Evolutionary conservation across 2,888 invertebrate genomes (phyloP), one percentile per base, ranked within the genome.

Genomic region (Lucinisca nassula): DNA sequence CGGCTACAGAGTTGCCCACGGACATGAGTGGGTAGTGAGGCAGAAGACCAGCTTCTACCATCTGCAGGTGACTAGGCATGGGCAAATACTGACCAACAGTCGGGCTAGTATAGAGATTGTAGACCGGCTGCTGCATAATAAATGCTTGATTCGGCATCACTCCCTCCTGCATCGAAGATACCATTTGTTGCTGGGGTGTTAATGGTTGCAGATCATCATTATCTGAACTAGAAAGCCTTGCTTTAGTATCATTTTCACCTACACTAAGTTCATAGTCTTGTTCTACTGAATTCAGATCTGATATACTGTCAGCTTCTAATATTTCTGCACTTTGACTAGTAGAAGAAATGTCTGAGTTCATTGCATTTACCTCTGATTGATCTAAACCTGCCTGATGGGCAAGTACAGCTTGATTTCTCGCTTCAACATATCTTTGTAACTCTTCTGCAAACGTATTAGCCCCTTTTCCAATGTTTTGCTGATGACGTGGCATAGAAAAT

Each of bases 41-140:
- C n/a, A 85, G 87, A 90, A 90, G 90, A 82, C 87, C 90, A 40
- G 90, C 90, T 85, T 85, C 90, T 76, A 87, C 87, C 27, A 82
- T 67, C 76, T 81, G 81, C 10, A 79, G n/a, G 84, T 24, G 79
- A 21, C 32, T 83, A 79, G 32, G 82, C 40, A 72, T 72, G 27
- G 17, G 45, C 61, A 85, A 76, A 49, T 85, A 85, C 12, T 84
- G 77, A 8, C 84, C 58, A 73, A 89, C 75, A 73, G 72, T 77
- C 55, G 80, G 45, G 32, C 81, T 83, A 0, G 87, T 79, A 51
- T 85, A 90, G 21, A 86, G 38, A 70, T 87, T 90, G 38, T 90
- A 90, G 45, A 90, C 73, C 55, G 75, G 90, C 82, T 84, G 87
- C 32, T 49, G 79, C 51, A 84, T 82, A 38, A 81, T 79, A 84